These are phyloP conservation scores for Escarpia spicata DNA, from an alignment of 2,888 invertebrate species.

Conservation along the genomic window DNA sequence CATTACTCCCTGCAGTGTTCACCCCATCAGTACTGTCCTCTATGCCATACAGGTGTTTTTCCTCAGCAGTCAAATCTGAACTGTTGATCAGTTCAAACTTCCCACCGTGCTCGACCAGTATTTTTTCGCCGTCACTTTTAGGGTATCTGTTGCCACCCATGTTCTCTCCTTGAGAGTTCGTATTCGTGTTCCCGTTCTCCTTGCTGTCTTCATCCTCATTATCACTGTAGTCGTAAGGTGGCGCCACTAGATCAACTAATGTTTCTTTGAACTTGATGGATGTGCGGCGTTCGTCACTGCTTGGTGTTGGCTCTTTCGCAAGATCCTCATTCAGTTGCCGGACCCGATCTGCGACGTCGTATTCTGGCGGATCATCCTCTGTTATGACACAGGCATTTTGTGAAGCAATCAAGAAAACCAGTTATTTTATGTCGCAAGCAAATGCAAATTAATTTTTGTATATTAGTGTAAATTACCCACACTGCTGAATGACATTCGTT, in stretches of 20 bases:
- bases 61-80: conserved; percentile 54
- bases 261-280: conserved; percentile 59
- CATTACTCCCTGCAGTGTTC: not conserved
- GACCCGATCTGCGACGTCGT: conserved; percentile 60
- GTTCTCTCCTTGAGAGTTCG: not conserved
- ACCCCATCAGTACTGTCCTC: not conserved
- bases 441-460: too few species aligned
- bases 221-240: conserved; percentile 50
- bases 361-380: conserved; percentile 54
- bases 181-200: not conserved
- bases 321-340: conserved; percentile 59
- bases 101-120: conserved; percentile 60
- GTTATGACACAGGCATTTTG: not conserved
- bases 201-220: not conserved
- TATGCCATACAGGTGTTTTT: conserved; percentile 37
- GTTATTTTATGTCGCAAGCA: not conserved
- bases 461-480: too few species aligned
- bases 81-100: conserved; percentile 57
- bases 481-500: too few species aligned
- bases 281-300: conserved; percentile 48
- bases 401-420: not conserved
- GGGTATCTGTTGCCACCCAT: not conserved
- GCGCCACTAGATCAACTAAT: conserved; percentile 58
- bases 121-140: conserved; percentile 47
- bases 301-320: conserved; percentile 56